Conservation (phyloP, 1,140 invertebrate genomes). For the Rhyzopertha dominica region DNA sequence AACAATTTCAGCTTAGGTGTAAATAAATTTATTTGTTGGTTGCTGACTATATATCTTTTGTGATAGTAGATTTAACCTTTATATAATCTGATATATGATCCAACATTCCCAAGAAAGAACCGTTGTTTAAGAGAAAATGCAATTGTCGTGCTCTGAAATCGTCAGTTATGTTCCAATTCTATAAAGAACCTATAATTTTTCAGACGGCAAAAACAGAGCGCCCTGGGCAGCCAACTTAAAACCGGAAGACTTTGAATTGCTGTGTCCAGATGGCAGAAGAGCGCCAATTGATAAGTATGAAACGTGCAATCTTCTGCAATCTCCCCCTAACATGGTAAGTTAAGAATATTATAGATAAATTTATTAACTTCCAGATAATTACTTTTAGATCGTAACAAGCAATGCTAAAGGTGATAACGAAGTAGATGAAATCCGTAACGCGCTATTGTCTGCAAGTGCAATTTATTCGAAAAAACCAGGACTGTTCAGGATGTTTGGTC, state of each 20-base stretch:
- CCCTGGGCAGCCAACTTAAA: constrained; percentile 52
- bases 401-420: constrained; percentile 43
- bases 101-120: too few relatives aligned
- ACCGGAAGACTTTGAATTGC: constrained; percentile 58
- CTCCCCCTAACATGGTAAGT: constrained; percentile 53
- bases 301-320: constrained; percentile 58
- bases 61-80: too few relatives aligned
- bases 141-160: neutral
- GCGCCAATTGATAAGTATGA: constrained; percentile 50
- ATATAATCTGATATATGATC: too few relatives aligned
- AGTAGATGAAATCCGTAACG: constrained; percentile 50
- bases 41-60: too few relatives aligned
- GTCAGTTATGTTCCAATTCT: constrained; percentile 2
- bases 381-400: constrained; percentile 47
- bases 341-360: constrained; percentile 6
- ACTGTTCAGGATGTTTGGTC: constrained; percentile 50
- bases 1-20: too few relatives aligned
- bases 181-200: constrained; percentile 23
- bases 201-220: constrained; percentile 54
- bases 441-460: constrained; percentile 44
- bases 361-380: constrained; percentile 2
- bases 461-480: constrained; percentile 47
- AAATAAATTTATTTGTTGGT: too few relatives aligned
- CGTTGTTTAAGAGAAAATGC: neutral
- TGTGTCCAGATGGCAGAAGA: constrained; percentile 60